These are phyloP conservation scores for Urocyon cinereoargenteus DNA, from an alignment of 2,797 vertebrate genomes.

Conservation along the genomic window DNA sequence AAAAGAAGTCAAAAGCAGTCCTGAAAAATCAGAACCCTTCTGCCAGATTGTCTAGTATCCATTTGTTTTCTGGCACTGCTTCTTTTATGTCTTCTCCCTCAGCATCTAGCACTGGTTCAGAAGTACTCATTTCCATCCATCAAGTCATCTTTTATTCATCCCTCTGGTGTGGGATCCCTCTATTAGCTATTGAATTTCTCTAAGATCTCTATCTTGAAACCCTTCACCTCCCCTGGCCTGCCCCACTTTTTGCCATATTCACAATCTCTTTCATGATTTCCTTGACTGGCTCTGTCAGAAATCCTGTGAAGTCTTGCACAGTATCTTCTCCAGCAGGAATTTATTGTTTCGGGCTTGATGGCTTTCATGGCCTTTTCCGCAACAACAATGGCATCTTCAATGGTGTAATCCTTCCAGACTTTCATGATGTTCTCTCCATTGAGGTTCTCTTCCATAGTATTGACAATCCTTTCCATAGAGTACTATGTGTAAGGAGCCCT, in stretches of 20 bases:
- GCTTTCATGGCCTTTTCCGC: neutral
- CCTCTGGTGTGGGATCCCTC: neutral
- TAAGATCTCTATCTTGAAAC: neutral
- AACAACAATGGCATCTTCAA: neutral
- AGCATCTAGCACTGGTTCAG: neutral
- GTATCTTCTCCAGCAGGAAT: neutral
- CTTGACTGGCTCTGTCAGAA: neutral
- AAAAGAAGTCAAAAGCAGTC: neutral
- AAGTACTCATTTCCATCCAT: neutral
- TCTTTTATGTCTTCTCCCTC: neutral
- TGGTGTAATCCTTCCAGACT: neutral
- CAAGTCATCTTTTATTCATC: neutral
- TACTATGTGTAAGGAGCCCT: neutral
- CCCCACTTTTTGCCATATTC: neutral
- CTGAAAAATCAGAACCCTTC: neutral
- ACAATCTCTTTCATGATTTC: neutral
- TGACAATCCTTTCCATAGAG: neutral
- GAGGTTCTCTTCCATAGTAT: neutral
- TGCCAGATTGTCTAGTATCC: neutral
- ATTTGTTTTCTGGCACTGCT: neutral
- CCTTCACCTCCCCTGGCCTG: neutral
- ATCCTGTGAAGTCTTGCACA: neutral
- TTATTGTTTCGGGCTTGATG: neutral
- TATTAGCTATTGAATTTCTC: neutral
- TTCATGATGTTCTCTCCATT: neutral